These are phyloP conservation scores for Rhadina sibilatrix DNA, from an alignment of 2,113 vertebrate species.

Conservation along the genomic window DNA sequence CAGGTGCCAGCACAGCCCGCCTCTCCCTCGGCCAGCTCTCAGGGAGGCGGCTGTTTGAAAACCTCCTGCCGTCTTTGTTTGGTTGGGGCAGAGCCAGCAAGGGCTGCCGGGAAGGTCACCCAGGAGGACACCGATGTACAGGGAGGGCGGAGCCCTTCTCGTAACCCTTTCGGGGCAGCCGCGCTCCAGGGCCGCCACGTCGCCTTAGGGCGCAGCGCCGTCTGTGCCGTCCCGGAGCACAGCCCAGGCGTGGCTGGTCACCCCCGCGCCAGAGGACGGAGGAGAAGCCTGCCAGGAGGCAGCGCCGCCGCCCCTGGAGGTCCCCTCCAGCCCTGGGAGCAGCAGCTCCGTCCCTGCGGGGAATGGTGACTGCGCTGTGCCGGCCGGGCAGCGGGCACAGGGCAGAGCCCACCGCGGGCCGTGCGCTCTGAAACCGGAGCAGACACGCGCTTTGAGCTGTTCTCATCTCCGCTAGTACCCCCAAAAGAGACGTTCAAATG, in stretches of 20 bases:
- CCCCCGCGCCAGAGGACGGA: neutral
- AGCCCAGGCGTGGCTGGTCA: neutral
- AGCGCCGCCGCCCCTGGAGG: neutral
- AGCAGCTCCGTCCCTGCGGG: neutral
- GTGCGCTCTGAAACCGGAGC: neutral
- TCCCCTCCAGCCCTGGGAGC: neutral
- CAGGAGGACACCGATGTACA: neutral
- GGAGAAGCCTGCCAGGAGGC: neutral
- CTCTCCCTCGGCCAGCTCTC: neutral
- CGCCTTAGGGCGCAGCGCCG: accelerated
- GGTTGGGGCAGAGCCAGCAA: constrained; percentile 16
- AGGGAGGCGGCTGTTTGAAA: neutral
- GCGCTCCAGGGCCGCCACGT: accelerated
- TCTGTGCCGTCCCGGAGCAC: no score
- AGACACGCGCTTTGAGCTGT: neutral
- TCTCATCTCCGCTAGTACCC: neutral
- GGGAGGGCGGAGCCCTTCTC: neutral
- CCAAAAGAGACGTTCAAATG: neutral
- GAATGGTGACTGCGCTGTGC: neutral
- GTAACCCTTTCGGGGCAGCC: constrained; percentile 12
- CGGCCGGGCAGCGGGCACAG: neutral
- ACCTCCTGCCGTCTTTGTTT: neutral
- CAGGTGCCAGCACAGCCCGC: neutral
- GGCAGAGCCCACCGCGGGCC: neutral
- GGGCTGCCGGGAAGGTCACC: constrained; percentile 34